Conservation (phyloP, 2,888 invertebrate species). For the Cybosia mesomella region DNA sequence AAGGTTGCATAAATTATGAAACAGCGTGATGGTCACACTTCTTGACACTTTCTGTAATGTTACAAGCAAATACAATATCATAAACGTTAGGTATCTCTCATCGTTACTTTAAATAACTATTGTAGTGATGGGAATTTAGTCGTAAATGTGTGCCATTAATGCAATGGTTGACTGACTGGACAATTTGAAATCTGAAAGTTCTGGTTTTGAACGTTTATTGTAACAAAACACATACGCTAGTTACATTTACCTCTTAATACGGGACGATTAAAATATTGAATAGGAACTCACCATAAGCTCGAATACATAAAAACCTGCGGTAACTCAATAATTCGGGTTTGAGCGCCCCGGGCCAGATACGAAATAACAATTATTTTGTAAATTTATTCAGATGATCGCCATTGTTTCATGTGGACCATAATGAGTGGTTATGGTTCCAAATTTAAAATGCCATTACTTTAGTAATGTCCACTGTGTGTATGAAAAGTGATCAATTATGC, state of each 20-base stretch:
- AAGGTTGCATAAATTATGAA: too few species aligned
- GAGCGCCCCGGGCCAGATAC: conserved; percentile 63
- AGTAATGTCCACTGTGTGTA: conserved; percentile 57
- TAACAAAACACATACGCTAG: background rate
- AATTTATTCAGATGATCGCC: conserved; percentile 80
- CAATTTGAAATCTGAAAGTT: too few species aligned
- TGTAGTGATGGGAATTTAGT: too few species aligned
- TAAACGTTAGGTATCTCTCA: too few species aligned
- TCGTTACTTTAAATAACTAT: too few species aligned
- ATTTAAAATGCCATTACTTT: conserved; percentile 77
- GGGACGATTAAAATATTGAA: background rate
- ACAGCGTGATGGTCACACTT: too few species aligned
- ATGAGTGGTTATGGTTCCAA: conserved; percentile 70
- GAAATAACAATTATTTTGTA: conserved; percentile 83
- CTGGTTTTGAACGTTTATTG: too few species aligned
- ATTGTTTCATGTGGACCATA: conserved; percentile 71
- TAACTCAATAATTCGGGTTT: conserved; percentile 43
- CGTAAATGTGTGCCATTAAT: too few species aligned
- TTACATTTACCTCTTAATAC: background rate
- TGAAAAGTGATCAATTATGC: conserved; percentile 34
- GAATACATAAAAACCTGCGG: conserved; percentile 29
- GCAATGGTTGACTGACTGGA: too few species aligned
- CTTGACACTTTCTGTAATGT: too few species aligned
- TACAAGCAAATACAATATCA: too few species aligned
- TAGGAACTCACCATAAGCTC: conserved; percentile 17